Base-by-base conservation (phyloP, 2,888 invertebrate species). In the Sphecodes monilicornis region DNA sequence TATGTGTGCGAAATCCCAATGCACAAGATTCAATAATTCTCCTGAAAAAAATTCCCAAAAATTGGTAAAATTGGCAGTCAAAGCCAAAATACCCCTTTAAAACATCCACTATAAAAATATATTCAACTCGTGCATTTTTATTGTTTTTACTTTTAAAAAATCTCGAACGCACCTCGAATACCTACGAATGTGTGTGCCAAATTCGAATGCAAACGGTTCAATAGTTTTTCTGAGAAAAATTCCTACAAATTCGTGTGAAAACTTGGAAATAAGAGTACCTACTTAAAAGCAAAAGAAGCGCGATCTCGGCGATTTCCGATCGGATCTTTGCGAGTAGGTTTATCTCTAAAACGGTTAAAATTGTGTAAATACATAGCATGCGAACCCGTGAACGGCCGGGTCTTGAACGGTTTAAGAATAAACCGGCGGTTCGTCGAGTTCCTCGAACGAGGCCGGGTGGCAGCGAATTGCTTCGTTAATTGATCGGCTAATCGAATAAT, bases 401-500 rank as follows among this genome's bases (percentile, higher is more conserved):
- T 50, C 22, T 50, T 50, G 50, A 50, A n/a, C 50, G 22, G 50
- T 50, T 50, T 50, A 50, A 50, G 50, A 50, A 50, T 50, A 50
- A 50, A 50, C 50, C 50, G 50, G 10, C 22, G 50, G 50, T 50
- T 50, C 50, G 50, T 50, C 50, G 22, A 22, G 50, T 22, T 50
- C 22, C 50, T 50, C 50, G 50, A 22, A 22, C 50, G 50, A 29
- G 57, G 57, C 57, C 29, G 26, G 50, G 50, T 50, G 29, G 32
- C 64, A 32, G 64, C 32, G 32, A 64, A 64, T 64, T 64, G 29
- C 64, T 16, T 29, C 64, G 18, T 29, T 32, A 64, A 64, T 64
- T 64, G 57, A 60, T 60, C 57, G 18, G 32, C 64, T 64, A 64
- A 64, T 64, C 64, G 64, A 64, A 64, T 64, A 64, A 64, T 64